Conservation (phyloP, 2,797 vertebrate species). For the Enteromius viviparus region DNA sequence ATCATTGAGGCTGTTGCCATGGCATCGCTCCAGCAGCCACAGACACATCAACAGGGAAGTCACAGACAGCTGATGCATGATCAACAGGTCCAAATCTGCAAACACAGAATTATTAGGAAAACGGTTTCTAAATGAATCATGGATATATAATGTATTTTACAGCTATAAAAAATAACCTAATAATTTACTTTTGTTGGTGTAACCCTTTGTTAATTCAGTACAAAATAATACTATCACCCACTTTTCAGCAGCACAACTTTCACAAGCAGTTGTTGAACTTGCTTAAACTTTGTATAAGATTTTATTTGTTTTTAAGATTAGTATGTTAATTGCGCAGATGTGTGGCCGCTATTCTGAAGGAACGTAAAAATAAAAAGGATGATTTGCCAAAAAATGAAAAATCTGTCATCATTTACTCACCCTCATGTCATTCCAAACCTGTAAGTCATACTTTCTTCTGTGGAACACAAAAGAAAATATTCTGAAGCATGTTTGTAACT, state of each 20-base stretch:
- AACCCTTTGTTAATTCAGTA: not conserved
- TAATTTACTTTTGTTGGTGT: not conserved
- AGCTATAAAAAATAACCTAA: not conserved
- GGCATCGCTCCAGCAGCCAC: slow-evolving; percentile 69
- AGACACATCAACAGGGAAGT: slow-evolving; percentile 72
- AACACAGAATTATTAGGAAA: not conserved
- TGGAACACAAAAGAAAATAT: not conserved
- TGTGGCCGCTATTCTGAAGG: not conserved
- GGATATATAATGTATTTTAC: not conserved
- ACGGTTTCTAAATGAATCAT: not conserved
- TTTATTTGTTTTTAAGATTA: not conserved
- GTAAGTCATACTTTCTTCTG: not conserved
- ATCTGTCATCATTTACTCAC: not conserved
- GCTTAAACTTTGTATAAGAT: not conserved
- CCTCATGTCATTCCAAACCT: not conserved
- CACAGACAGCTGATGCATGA: slow-evolving; percentile 58
- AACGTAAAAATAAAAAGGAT: not conserved
- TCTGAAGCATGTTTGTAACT: not conserved
- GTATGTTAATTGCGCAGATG: not conserved
- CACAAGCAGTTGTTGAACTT: not conserved
- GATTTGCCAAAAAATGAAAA: not conserved
- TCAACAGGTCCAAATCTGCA: slow-evolving; percentile 46
- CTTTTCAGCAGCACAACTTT: not conserved
- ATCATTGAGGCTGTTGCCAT: slow-evolving; percentile 74
- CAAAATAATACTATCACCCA: not conserved